Evolutionary conservation across 2,113 vertebrate species (phyloP).

Genomic region (Otus sunia): DNA sequence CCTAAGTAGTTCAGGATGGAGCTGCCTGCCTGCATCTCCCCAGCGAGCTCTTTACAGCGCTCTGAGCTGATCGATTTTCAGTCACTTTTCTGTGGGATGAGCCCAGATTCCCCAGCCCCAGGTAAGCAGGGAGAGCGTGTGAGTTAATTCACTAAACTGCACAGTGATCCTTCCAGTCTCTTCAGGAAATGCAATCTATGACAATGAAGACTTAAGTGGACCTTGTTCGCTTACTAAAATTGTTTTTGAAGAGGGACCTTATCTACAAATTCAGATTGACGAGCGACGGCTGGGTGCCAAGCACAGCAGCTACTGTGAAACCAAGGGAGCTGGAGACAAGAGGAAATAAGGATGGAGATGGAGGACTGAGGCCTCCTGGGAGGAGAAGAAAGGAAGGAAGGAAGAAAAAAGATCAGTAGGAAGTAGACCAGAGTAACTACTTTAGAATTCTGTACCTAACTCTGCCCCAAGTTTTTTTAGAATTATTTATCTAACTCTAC

Average conservation of each 20-base stretch:
- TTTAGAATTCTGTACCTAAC: not conserved
- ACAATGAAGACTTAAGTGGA: not conserved
- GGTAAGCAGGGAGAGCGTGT: not conserved
- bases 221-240: not conserved
- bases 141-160: not conserved
- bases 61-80: not conserved
- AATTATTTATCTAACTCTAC: not conserved
- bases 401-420: not conserved
- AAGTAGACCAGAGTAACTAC: fast-evolving
- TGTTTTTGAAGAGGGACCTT: not conserved
- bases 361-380: fast-evolving
- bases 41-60: not conserved
- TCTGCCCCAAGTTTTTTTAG: not conserved
- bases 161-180: not conserved
- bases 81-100: not conserved
- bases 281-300: not conserved
- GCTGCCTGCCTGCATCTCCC: not conserved
- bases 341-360: not conserved
- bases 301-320: not conserved
- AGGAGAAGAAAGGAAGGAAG: not conserved
- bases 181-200: not conserved
- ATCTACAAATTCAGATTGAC: fast-evolving
- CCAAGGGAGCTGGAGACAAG: too few relatives aligned
- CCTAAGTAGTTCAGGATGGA: not conserved
- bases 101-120: not conserved